Base-by-base conservation (phyloP, 1,140 invertebrate species). In the Sarcophaga bullata region DNA sequence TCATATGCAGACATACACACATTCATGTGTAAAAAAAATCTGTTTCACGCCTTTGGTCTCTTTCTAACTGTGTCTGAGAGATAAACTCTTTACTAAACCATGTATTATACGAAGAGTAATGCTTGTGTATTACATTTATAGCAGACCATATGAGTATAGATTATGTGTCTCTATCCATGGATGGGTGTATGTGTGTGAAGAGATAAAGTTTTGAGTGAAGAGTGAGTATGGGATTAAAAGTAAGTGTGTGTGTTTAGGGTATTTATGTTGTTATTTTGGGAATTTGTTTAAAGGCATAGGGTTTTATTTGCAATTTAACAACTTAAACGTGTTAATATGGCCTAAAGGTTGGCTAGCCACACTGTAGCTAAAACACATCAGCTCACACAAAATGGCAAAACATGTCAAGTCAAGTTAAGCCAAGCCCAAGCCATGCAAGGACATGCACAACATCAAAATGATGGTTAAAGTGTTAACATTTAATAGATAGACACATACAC, bases 261-360 rank as follows among this genome's bases (percentile, higher is more conserved):
- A 68, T 68, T 68, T 17, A 68, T 68, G 62, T 68, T 17, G 62
- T 68, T 68, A 68, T 78, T 78, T 78, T 52, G 75, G 17, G 62
- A 68, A 68, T 68, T 68, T 68, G 62, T 68, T 68, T 68, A 68
- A 68, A 68, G 62, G 62, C n/a, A 10, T 52, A 10, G 50, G 25
- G 62, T 8, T 68, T 68, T 68, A 68, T 68, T 68, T 68, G 62
- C 75, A 78, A 78, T 48, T 78, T 50, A 78, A 19, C 75, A 78
- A 13, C 75, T 52, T 78, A 52, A 78, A 78, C 49, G 75, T 78
- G 75, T 11, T 50, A 49, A 76, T 76, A 76, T 76, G 47, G n/a
- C 73, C 73, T 76, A 50, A 78, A 52, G 75, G 47, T 25, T 50
- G 15, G 46, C 48, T 76, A n/a, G 47, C 6, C 54, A 6, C n/a